Percentiles rank a stretch among this genome's conserved stretches.
phyloP scores from a whole-genome alignment of 92 coral and sea anemone species.

The Siderastrea radians region DNA sequence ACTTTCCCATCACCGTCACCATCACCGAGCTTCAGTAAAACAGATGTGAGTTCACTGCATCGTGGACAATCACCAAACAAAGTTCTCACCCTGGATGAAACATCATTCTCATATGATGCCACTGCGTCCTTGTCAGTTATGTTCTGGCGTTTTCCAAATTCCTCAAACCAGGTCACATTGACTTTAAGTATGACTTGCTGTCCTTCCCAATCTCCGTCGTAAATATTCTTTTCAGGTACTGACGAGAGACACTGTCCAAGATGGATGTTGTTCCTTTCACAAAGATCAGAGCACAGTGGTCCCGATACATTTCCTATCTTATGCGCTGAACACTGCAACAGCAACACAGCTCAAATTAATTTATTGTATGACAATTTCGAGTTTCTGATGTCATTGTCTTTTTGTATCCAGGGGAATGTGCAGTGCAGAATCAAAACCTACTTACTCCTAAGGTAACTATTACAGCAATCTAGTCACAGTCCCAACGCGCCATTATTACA shows the following conservation, averaged over 20 bases:
- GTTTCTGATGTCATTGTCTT: too few relatives aligned
- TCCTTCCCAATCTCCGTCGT: slow-evolving; percentile 51
- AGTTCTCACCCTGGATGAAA: slow-evolving; percentile 36
- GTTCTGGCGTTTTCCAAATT: slow-evolving; percentile 16
- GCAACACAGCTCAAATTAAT: background rate
- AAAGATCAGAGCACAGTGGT: slow-evolving; percentile 59
- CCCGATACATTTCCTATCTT: slow-evolving; percentile 56
- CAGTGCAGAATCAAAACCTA: too few relatives aligned
- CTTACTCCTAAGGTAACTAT: too few relatives aligned
- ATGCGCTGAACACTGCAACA: slow-evolving; percentile 55
- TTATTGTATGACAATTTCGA: too few relatives aligned
- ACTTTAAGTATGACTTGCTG: slow-evolving; percentile 47
- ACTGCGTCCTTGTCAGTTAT: background rate
- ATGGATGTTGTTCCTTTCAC: slow-evolving; percentile 19
- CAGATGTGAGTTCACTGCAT: slow-evolving; percentile 44
- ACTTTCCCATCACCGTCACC: slow-evolving; percentile 68
- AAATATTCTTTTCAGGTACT: slow-evolving; percentile 62
- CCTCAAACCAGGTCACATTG: slow-evolving; percentile 54
- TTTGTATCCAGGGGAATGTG: too few relatives aligned
- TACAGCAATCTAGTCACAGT: too few relatives aligned
- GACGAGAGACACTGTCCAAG: slow-evolving; percentile 47
- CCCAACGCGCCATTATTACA: too few relatives aligned
- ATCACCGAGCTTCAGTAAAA: slow-evolving; percentile 64
- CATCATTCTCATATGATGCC: background rate
- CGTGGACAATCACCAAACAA: slow-evolving; percentile 76